Percentiles rank a stretch among this genome's conserved stretches.
phyloP scores from a whole-genome alignment of 2,113 vertebrate species.

The Rhadina sibilatrix region DNA sequence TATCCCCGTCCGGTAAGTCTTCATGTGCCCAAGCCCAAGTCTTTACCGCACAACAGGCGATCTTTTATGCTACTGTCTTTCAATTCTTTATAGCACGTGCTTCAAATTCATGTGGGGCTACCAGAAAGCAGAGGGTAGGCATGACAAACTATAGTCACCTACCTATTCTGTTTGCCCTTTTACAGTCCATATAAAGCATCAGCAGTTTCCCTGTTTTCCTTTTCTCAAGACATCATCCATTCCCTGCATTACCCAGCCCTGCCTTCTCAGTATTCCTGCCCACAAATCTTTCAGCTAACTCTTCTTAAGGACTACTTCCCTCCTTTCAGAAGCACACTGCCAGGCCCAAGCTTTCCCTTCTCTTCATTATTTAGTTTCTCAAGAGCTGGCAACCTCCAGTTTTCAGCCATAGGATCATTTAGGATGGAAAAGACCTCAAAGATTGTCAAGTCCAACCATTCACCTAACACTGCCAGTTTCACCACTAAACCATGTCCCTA shows the following conservation, averaged over 20 bases:
- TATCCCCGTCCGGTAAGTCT: background rate
- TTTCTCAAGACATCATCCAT: background rate
- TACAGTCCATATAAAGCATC: background rate
- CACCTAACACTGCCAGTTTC: background rate
- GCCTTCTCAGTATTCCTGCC: background rate
- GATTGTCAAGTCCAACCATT: background rate
- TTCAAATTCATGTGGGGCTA: background rate
- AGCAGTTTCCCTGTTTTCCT: background rate
- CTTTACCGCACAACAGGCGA: background rate
- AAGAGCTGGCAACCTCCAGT: background rate
- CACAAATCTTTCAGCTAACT: background rate
- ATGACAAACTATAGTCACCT: background rate
- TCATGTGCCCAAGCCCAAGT: background rate
- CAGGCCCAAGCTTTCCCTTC: background rate
- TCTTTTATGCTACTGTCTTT: background rate
- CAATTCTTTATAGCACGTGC: background rate
- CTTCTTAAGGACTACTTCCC: background rate
- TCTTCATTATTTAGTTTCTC: background rate
- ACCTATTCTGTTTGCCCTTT: background rate
- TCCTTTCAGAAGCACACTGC: background rate
- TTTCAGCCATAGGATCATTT: background rate
- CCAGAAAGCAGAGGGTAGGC: background rate
- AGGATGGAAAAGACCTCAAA: background rate
- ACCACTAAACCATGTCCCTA: background rate
- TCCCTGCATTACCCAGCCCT: background rate